phyloP scores from a whole-genome alignment of 2,888 invertebrate genomes.

The Drosophila kokeensis region DNA sequence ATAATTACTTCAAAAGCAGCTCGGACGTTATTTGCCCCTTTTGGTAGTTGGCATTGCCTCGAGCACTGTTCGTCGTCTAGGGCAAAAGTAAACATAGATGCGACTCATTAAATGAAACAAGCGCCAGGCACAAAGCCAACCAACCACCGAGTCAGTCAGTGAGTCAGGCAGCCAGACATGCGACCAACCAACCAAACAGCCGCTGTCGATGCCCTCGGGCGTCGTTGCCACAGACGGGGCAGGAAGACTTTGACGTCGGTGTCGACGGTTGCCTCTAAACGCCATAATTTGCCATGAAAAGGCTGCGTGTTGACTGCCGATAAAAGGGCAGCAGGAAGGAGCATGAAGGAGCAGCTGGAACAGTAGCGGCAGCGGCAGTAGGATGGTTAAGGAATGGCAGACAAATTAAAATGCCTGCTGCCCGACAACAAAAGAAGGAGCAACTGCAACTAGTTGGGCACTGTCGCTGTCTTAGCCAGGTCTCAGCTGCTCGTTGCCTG shows the following conservation, averaged over 20 bases:
- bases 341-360: not conserved
- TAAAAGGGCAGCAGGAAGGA: conserved; percentile 57
- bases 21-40: conserved; percentile 29
- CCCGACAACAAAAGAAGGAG: conserved; percentile 53
- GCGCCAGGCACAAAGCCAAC: conserved; percentile 49
- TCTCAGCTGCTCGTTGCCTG: conserved; percentile 52
- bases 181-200: conserved; percentile 39
- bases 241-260: conserved; percentile 20
- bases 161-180: conserved; percentile 11
- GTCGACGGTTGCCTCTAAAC: conserved; percentile 57
- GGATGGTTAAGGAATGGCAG: conserved; percentile 42
- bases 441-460: conserved; percentile 64
- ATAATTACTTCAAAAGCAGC: conserved; percentile 74
- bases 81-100: conserved; percentile 75
- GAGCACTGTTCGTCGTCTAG: conserved; percentile 66
- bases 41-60: conserved; percentile 30
- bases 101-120: conserved; percentile 78
- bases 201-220: conserved; percentile 43
- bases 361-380: conserved; percentile 13
- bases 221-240: conserved; percentile 31
- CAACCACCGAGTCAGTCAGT: conserved; percentile 21
- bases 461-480: conserved; percentile 50
- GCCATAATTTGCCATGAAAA: conserved; percentile 79
- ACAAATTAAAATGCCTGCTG: conserved; percentile 77
- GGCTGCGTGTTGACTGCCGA: conserved; percentile 78